phyloP scores from a whole-genome alignment of 2,113 vertebrate genomes.

The Scortum barcoo region DNA sequence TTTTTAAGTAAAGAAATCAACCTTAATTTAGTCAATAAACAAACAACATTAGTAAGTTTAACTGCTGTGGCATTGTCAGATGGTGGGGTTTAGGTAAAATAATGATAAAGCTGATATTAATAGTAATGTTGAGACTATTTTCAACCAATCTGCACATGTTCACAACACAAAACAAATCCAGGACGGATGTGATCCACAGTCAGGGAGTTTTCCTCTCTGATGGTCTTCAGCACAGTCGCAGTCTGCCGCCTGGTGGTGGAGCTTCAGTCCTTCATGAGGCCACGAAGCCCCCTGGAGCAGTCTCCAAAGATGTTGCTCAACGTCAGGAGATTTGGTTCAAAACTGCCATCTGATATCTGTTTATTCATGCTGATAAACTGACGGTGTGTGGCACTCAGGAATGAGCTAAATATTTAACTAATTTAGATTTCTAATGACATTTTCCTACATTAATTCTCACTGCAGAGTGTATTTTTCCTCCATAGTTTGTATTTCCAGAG shows the following conservation, averaged over 20 bases:
- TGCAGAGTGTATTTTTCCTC: too few species aligned
- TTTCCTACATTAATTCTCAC: background rate
- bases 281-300: background rate
- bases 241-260: constrained; percentile 64
- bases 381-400: background rate
- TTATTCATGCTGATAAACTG: background rate
- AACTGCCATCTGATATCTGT: background rate
- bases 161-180: background rate
- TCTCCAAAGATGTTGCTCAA: background rate
- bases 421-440: background rate
- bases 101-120: background rate
- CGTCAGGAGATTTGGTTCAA: background rate
- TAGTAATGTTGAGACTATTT: background rate
- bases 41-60: background rate
- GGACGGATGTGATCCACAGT: background rate
- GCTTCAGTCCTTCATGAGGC: background rate
- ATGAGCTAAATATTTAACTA: background rate
- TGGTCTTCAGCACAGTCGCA: constrained; percentile 14
- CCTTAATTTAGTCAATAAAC: too few species aligned
- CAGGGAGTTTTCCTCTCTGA: background rate
- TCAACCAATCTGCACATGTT: background rate
- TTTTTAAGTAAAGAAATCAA: too few species aligned
- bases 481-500: background rate
- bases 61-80: background rate
- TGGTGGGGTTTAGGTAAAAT: background rate